A percentile compares a stretch with the other conserved stretches of the same genome.
Evolutionary conservation across 2,797 vertebrate species (phyloP).

Genomic region (Semotilus atromaculatus): DNA sequence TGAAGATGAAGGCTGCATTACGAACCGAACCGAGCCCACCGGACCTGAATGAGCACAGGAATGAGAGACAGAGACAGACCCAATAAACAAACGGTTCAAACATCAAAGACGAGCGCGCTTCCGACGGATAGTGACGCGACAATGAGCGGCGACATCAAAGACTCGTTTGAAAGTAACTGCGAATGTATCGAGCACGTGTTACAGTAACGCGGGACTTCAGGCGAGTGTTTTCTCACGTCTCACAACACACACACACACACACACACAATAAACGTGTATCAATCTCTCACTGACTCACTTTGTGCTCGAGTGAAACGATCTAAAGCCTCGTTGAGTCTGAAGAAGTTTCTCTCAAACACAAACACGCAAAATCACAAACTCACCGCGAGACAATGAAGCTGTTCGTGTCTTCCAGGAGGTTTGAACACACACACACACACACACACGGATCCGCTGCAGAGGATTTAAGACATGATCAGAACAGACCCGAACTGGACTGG

Average conservation of each 20-base stretch:
- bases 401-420: neutral
- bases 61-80: neutral
- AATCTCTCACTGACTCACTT: neutral
- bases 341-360: neutral
- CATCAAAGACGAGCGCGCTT: constrained; percentile 14
- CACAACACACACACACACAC: neutral
- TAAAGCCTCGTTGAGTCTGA: neutral
- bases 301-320: neutral
- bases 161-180: neutral
- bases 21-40: constrained; percentile 71
- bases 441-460: neutral
- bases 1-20: constrained; percentile 84
- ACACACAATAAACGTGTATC: too few relatives aligned
- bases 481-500: neutral
- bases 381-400: neutral
- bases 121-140: neutral
- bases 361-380: neutral
- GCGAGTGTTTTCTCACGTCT: neutral
- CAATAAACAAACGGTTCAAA: constrained; percentile 20
- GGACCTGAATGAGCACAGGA: constrained; percentile 62
- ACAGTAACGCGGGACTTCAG: neutral
- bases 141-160: constrained; percentile 23
- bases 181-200: constrained; percentile 15
- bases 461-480: neutral
- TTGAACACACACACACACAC: neutral